Conservation (phyloP, 2,797 vertebrate species). For the Malurus splendens region DNA sequence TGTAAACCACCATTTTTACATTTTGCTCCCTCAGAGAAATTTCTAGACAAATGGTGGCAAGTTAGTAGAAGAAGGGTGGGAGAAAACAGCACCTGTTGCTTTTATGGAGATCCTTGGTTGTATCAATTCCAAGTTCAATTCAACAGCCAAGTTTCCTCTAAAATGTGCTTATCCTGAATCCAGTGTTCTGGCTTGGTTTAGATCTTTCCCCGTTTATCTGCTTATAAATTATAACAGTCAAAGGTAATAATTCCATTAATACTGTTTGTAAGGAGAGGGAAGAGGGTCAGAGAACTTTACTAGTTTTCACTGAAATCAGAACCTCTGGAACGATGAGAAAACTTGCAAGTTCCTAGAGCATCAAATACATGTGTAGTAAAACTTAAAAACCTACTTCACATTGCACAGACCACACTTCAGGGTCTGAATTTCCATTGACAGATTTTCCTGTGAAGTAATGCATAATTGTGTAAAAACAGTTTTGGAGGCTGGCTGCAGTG, state of each 20-base stretch:
- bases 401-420: background rate
- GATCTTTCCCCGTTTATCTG: background rate
- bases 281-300: background rate
- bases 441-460: background rate
- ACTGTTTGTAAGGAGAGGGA: background rate
- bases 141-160: background rate
- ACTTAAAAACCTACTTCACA: background rate
- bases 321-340: background rate
- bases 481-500: background rate
- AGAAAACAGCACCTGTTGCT: background rate
- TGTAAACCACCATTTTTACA: background rate
- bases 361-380: background rate
- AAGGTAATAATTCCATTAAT: background rate
- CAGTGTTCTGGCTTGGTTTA: background rate
- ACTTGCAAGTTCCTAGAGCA: background rate
- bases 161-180: background rate
- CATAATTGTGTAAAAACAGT: background rate
- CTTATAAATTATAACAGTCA: background rate
- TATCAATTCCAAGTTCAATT: background rate
- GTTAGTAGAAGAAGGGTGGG: background rate
- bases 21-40: background rate
- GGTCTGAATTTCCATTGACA: accelerated
- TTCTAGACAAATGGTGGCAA: background rate
- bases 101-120: background rate
- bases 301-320: background rate